Evolutionary conservation across 2,888 invertebrate genomes (phyloP), one percentile per base, ranked within the genome.

Genomic region (Agrochola lota): DNA sequence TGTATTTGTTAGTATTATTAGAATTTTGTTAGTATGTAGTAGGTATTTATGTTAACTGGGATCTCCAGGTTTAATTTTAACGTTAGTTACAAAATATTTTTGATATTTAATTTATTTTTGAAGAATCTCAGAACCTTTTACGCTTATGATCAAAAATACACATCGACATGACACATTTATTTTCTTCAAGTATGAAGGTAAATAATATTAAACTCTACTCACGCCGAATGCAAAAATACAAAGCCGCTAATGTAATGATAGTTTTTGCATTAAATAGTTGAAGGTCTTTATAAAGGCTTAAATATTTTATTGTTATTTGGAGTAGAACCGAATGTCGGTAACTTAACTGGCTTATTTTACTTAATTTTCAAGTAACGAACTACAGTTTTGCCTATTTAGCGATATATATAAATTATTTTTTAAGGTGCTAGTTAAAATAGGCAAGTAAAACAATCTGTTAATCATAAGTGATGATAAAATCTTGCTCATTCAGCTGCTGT

Each of bases 181-280:
- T 67, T 35, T n/a, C 35, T 8, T 49, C 35, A 69, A 35, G 26
- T 69, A 40, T 26, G 26, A 30, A 23, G 15, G 35, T 49, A 49
- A 70, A 20, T 46, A 17, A 12, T 68, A 40, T 26, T 69, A 46
- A 46, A 9, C 0, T 69, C 1, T 35, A 35, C n/a, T n/a, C n/a
- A 57, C n/a, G 9, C 23, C 1, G 8, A 46, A 35, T 59, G 49
- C n/a, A 69, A 43, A 69, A 69, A n/a, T 40, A 20, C 49, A 78
- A 68, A 30, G 69, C 17, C 23, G 5, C 17, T 78, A 15, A 20
- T 17, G 55, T 57, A 46, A 26, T 17, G 5, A 71, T 60, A 35
- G 9, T 49, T 70, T 78, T 52, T 60, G 30, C 20, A 26, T 35
- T 62, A 6, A 62, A 26, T 78, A 49, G 7, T 78, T 57, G 35